Evolutionary conservation across 1,140 invertebrate genomes (phyloP).

Genomic region (Drosophila virilis): DNA sequence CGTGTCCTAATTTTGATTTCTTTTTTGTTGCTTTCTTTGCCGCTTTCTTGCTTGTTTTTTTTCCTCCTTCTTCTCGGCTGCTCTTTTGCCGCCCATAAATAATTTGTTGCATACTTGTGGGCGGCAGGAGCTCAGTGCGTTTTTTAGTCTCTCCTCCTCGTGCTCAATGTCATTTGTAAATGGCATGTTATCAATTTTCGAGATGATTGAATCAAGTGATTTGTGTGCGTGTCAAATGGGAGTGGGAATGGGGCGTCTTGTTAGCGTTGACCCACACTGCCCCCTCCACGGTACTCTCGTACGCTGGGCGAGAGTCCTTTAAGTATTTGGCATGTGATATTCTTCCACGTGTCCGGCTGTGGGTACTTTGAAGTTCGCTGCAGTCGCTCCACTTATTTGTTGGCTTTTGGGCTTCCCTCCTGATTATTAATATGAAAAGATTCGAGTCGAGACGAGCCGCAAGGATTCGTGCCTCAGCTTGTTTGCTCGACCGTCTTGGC

Average conservation of each 20-base stretch:
- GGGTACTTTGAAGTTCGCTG: constrained; percentile 47
- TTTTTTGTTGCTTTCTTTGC: constrained; percentile 22
- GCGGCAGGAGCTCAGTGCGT: constrained; percentile 49
- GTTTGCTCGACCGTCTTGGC: constrained; percentile 56
- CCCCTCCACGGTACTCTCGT: neutral
- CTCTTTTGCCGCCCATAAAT: constrained; percentile 64
- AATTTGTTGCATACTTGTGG: constrained; percentile 75
- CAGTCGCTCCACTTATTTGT: constrained; percentile 30
- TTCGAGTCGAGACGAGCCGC: neutral
- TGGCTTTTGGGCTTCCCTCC: constrained; percentile 63
- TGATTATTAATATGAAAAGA: constrained; percentile 47
- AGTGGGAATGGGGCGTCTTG: constrained; percentile 8
- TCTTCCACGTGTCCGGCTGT: constrained; percentile 46
- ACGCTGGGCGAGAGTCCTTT: neutral
- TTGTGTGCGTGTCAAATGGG: constrained; percentile 75
- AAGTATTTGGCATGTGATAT: constrained; percentile 1
- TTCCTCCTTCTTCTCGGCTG: constrained; percentile 17
- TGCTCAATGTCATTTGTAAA: constrained; percentile 82
- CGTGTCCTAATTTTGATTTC: constrained; percentile 80
- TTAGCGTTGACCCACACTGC: neutral
- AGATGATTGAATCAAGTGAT: constrained; percentile 84
- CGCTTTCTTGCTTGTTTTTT: constrained; percentile 25
- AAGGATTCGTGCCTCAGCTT: constrained; percentile 14
- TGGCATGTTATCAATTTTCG: constrained; percentile 84
- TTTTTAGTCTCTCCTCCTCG: constrained; percentile 38